phyloP scores from a whole-genome alignment of 2,113 vertebrate genomes.

The Boulengeromyrus knoepffleri region DNA sequence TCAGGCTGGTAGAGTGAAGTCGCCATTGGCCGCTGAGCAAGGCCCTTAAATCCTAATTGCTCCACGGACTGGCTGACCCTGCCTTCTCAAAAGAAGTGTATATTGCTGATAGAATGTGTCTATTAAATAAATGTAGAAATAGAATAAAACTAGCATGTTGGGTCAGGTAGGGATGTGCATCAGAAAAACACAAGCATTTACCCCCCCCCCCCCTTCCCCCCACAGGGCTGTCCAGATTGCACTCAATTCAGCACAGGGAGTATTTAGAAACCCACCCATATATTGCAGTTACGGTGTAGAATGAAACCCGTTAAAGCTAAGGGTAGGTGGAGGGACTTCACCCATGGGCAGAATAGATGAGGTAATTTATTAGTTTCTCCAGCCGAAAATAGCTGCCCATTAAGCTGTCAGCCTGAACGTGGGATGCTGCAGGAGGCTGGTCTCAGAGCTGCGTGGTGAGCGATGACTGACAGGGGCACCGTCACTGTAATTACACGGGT shows the following conservation, averaged over 20 bases:
- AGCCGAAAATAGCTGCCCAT: background rate
- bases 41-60: background rate
- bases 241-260: background rate
- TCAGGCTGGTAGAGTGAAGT: background rate
- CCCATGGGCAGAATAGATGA: background rate
- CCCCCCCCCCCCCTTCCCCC: background rate
- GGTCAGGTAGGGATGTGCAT: background rate
- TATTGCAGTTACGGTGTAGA: background rate
- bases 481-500: background rate
- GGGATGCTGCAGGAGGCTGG: background rate
- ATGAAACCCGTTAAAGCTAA: background rate
- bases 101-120: background rate
- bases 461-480: background rate
- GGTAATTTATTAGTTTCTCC: background rate
- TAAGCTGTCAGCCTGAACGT: background rate
- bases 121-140: background rate
- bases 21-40: background rate
- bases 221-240: background rate
- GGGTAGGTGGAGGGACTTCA: background rate
- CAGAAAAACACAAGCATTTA: background rate
- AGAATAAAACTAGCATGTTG: background rate
- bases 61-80: background rate
- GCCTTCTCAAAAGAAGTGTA: background rate
- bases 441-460: background rate
- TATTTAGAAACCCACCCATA: background rate